Conservation (phyloP, 2,113 vertebrate genomes). For the Gambusia affinis region DNA sequence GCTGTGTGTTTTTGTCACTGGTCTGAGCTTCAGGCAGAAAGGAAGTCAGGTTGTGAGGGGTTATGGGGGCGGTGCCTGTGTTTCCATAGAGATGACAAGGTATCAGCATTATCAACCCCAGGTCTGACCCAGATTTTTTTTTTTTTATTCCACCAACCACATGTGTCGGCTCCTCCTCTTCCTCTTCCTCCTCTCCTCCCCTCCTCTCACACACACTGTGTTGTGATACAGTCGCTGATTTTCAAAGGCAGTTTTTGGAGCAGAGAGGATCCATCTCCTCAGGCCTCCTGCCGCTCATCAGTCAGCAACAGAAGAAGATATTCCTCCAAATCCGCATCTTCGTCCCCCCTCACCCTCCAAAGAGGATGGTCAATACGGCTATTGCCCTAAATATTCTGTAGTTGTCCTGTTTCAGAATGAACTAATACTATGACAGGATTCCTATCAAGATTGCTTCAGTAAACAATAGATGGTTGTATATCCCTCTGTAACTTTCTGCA, state of each 20-base stretch:
- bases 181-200: background rate
- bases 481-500: background rate
- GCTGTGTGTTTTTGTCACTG: slow-evolving; percentile 38
- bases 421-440: slow-evolving; percentile 50
- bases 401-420: slow-evolving; percentile 22
- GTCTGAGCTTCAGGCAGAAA: slow-evolving; percentile 58
- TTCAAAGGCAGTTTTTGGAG: slow-evolving; percentile 32
- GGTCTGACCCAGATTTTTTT: slow-evolving; percentile 75
- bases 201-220: background rate
- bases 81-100: slow-evolving; percentile 71
- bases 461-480: slow-evolving; percentile 9
- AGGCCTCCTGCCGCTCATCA: slow-evolving; percentile 17
- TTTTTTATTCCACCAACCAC: slow-evolving; percentile 37
- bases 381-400: slow-evolving; percentile 49
- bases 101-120: slow-evolving; percentile 67
- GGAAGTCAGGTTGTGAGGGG: slow-evolving; percentile 65
- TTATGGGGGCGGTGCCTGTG: slow-evolving; percentile 52
- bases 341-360: slow-evolving; percentile 46
- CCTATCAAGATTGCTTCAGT: slow-evolving; percentile 12
- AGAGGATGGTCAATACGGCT: slow-evolving; percentile 63
- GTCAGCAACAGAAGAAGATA: slow-evolving; percentile 44
- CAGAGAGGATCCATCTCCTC: slow-evolving; percentile 17
- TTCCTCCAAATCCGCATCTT: slow-evolving; percentile 40
- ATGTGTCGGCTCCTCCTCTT: slow-evolving; percentile 26
- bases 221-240: slow-evolving; percentile 40